Conservation (phyloP, 2,797 vertebrate species). For the Loriculus beryllinus region DNA sequence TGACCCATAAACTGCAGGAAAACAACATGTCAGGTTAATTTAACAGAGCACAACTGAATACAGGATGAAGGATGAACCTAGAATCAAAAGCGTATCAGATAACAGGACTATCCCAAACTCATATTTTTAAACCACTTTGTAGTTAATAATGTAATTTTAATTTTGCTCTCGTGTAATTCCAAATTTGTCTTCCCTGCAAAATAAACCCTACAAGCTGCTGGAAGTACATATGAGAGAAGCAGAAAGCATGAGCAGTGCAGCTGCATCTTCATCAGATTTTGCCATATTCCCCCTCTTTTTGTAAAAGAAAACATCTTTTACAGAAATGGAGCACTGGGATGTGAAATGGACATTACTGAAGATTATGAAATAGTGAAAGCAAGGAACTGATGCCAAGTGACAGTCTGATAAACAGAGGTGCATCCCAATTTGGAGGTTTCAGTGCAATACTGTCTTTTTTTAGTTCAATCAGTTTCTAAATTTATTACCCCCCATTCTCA, state of each 20-base stretch:
- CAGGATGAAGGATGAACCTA: background rate
- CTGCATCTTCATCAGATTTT: background rate
- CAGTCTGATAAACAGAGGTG: background rate
- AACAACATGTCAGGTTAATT: background rate
- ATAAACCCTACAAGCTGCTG: background rate
- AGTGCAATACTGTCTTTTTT: background rate
- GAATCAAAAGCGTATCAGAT: background rate
- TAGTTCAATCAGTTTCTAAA: background rate
- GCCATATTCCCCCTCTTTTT: background rate
- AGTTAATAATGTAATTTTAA: background rate
- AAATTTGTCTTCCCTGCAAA: background rate
- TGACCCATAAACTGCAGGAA: background rate
- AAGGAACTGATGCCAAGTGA: accelerated
- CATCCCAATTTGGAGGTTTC: background rate
- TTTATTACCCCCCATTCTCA: background rate
- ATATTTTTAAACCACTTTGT: background rate
- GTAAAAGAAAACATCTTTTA: background rate
- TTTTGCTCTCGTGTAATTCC: background rate
- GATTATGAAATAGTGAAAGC: background rate
- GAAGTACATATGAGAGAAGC: accelerated
- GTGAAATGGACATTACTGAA: background rate
- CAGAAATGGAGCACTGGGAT: background rate
- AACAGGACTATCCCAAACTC: background rate
- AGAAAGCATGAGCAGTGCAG: background rate
- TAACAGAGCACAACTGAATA: background rate